Percentiles rank a stretch among this genome's conserved stretches.
Evolutionary conservation across 2,888 invertebrate species (phyloP).

Genomic region (Agrypnus murinus): DNA sequence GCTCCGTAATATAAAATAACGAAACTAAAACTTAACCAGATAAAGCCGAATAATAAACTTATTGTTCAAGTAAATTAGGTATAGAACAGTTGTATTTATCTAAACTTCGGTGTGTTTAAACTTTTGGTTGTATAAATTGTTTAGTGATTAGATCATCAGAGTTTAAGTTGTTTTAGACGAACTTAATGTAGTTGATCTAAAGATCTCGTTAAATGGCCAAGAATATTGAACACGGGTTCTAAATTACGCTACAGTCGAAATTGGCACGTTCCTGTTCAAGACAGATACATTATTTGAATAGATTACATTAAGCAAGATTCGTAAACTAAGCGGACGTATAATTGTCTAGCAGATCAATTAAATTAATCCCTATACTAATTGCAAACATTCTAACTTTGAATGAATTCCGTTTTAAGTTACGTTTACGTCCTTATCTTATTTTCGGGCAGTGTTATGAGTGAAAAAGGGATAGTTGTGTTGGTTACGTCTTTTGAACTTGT

Average conservation of each 20-base stretch:
- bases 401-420: conserved; percentile 15
- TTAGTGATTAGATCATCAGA: too few relatives aligned
- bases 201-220: conserved; percentile 30
- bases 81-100: too few relatives aligned
- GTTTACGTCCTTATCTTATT: conserved; percentile 29
- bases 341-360: conserved; percentile 52
- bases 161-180: too few relatives aligned
- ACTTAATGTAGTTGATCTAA: not conserved
- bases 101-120: too few relatives aligned
- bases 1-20: too few relatives aligned
- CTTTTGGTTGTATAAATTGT: too few relatives aligned
- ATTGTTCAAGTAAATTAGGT: too few relatives aligned
- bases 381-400: conserved; percentile 46
- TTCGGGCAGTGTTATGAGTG: not conserved
- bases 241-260: conserved; percentile 30
- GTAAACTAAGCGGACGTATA: conserved; percentile 49
- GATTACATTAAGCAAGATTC: conserved; percentile 45
- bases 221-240: conserved; percentile 21
- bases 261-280: conserved; percentile 37
- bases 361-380: conserved; percentile 50
- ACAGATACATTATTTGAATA: conserved; percentile 47
- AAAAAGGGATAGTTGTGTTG: conserved; percentile 33
- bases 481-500: conserved; percentile 18
- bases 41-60: too few relatives aligned
- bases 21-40: too few relatives aligned